Evolutionary conservation across 2,113 vertebrate species (phyloP).

Genomic region (Heterotilapia buettikoferi): DNA sequence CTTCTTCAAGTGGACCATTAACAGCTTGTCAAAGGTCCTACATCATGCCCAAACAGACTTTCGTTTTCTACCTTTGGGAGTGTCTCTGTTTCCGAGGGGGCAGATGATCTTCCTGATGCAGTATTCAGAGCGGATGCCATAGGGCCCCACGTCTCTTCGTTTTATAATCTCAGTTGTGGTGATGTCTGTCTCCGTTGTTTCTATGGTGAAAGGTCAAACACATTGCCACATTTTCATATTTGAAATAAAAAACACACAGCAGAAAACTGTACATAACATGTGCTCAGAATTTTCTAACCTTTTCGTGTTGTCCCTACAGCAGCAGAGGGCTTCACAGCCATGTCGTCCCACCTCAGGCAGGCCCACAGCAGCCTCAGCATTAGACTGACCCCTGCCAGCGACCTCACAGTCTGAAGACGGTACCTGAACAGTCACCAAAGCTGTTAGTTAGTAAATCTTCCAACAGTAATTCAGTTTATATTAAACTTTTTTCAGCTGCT

Average conservation of each 20-base stretch:
- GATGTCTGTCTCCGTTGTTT: constrained; percentile 95
- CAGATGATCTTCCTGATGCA: constrained; percentile 98
- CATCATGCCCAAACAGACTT: not conserved
- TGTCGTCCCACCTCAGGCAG: constrained; percentile 95
- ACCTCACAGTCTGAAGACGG: constrained; percentile 92
- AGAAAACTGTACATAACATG: not conserved
- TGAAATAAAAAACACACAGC: not conserved
- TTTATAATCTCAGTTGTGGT: constrained; percentile 98
- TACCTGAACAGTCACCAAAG: constrained; percentile 28
- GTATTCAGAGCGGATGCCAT: constrained; percentile 95
- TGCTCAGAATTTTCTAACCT: constrained; percentile 67
- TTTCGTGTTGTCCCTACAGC: constrained; percentile 88
- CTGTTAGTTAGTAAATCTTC: not conserved
- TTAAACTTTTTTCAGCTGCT: not conserved
- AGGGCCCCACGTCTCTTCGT: constrained; percentile 88
- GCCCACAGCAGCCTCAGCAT: constrained; percentile 96
- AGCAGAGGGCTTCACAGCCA: constrained; percentile 91
- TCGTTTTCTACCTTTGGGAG: constrained; percentile 84
- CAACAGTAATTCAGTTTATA: not conserved
- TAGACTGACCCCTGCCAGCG: constrained; percentile 91
- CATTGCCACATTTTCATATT: not conserved
- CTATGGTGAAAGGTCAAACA: constrained; percentile 57
- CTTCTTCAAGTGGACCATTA: not conserved
- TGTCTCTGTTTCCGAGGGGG: constrained; percentile 90
- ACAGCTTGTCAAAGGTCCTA: not conserved